Evolutionary conservation across 1,140 invertebrate species (phyloP).

Genomic region (Diorhabda carinulata): DNA sequence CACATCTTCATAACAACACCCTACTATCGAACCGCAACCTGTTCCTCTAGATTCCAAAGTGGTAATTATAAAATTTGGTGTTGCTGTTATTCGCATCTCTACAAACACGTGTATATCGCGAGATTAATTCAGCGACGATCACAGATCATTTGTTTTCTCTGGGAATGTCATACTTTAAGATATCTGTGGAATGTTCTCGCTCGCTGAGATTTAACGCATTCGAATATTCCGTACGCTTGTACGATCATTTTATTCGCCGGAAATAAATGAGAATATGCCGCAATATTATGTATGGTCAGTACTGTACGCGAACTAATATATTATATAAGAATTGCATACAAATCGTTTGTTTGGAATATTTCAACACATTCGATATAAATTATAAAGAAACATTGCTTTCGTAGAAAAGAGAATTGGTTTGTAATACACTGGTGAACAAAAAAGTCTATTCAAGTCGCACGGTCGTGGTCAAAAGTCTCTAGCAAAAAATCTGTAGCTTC

Average conservation of each 20-base stretch:
- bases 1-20: conserved; percentile 16
- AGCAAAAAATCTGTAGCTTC: too few species aligned
- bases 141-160: conserved; percentile 16
- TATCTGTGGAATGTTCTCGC: conserved; percentile 11
- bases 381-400: too few species aligned
- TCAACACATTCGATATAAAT: too few species aligned
- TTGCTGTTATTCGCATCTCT: conserved; percentile 21
- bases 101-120: conserved; percentile 20
- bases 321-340: too few species aligned
- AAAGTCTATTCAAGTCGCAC: too few species aligned
- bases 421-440: too few species aligned
- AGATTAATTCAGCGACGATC: conserved; percentile 21
- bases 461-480: too few species aligned
- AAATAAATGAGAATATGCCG: neutral
- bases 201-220: neutral
- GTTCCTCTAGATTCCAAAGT: conserved; percentile 42
- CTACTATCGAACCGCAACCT: conserved; percentile 30
- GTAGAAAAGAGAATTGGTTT: too few species aligned
- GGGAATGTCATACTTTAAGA: conserved; percentile 21
- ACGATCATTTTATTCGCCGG: conserved; percentile 14
- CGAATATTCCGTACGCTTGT: neutral
- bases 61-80: conserved; percentile 44
- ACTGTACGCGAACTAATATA: neutral
- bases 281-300: conserved; percentile 16
- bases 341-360: too few species aligned